Base-by-base conservation (phyloP, 2,888 invertebrate genomes). In the Plebejus argus region DNA sequence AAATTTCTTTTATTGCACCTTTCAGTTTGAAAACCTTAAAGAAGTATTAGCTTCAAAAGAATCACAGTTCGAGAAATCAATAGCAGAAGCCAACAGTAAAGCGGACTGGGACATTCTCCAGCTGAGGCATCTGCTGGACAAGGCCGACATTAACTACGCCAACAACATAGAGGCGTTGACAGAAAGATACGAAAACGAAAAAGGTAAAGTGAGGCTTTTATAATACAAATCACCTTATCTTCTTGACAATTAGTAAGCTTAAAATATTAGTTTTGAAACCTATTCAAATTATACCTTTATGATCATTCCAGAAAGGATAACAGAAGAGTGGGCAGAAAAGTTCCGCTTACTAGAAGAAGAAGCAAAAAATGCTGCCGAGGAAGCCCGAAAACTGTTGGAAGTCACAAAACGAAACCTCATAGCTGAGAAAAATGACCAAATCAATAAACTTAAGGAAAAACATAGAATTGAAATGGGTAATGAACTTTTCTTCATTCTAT, bases 91-190 rank as follows among this genome's bases (percentile, higher is more conserved):
- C 0, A 95, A 95, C 86, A 95, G 96, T 79, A 95, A 95, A 81
- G 95, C 96, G 0, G 97, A 97, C 87, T 94, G 95, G 89, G 96
- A 96, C 84, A 92, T 96, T 74, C 90, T 96, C 84, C 97, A 97
- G 84, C 93, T 97, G 76, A 91, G 97, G 74, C 93, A 96, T 82
- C 94, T 97, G 78, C 93, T 97, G 86, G 96, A 96, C 85, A 96
- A 96, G 88, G 95, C 97, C 78, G 97, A 97, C 84, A 96, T 96
- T 88, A 94, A 94, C 8, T 96, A 97, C 87, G 96, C 96, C 74
- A 96, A 96, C 80, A 95, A 96, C 82, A 94, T 96, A 10, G 97
- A 97, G 80, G 95, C 95, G 81, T 88, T 97, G 85, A 94, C 94
- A 20, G 95, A 95, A 78, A 90, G 95, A 81, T 96, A 96, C 85